phyloP scores from a whole-genome alignment of 2,888 invertebrate species.

The Sepiola atlantica region DNA sequence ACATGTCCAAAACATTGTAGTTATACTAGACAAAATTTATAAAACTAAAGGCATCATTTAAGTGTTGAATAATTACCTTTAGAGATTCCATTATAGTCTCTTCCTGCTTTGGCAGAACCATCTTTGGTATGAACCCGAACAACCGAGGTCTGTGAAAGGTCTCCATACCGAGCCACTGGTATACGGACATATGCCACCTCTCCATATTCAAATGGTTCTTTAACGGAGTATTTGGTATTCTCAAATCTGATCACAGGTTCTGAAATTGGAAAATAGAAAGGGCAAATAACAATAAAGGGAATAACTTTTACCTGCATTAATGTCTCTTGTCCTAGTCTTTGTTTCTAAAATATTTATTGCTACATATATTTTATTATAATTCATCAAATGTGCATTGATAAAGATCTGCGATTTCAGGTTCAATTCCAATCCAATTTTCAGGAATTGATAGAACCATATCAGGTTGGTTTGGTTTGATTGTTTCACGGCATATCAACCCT shows the following conservation, averaged over 20 bases:
- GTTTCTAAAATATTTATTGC: too few relatives aligned
- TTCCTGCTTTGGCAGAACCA: constrained; percentile 72
- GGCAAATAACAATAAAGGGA: neutral
- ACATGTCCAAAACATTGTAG: too few relatives aligned
- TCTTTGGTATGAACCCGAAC: constrained; percentile 73
- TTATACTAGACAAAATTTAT: too few relatives aligned
- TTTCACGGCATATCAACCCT: too few relatives aligned
- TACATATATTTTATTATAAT: too few relatives aligned
- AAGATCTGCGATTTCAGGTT: too few relatives aligned
- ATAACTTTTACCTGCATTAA: neutral
- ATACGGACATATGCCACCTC: constrained; percentile 66
- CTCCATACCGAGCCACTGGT: constrained; percentile 71
- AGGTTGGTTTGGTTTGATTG: too few relatives aligned
- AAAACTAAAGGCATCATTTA: neutral
- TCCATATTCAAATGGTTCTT: constrained; percentile 70
- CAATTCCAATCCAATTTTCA: too few relatives aligned
- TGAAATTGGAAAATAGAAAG: constrained; percentile 54
- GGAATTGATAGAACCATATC: too few relatives aligned
- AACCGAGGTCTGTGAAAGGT: constrained; percentile 67
- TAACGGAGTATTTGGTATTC: constrained; percentile 67
- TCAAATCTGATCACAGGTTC: constrained; percentile 72
- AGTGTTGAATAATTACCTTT: constrained; percentile 62
- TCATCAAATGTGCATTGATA: too few relatives aligned
- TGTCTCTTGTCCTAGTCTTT: too few relatives aligned
- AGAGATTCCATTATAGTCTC: constrained; percentile 72